Evolutionary conservation across 2,888 invertebrate species (phyloP), one percentile per base, ranked within the genome.

Genomic region (Tetrapedia diversipes): DNA sequence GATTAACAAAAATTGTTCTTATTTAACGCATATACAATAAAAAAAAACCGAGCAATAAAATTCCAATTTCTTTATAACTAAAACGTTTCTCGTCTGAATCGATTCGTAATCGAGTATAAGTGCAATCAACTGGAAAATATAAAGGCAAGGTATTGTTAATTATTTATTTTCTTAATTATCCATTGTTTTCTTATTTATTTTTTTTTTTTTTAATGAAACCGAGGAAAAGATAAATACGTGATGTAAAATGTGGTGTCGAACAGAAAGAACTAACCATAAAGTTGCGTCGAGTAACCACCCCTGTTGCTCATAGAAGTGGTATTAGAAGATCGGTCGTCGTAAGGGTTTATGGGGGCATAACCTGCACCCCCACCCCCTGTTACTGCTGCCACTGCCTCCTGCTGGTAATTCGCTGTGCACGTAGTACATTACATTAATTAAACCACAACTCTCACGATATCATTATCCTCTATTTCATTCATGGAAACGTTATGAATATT

Each of bases 291-390:
- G 82, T 90, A 90, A 86, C 88, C 88, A 80, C 86, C 86, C 84
- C 89, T 87, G 86, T 86, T 86, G 86, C 82, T 86, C 87, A 88
- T 86, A 83, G 84, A 84, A 82, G 86, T 83, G 83, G 84, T 82
- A 86, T 90, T 90, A 86, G 88, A 86, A 81, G 88, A 87, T 83
- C 85, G 89, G 79, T 89, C 90, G 70, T 89, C 89, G 77, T 90
- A 89, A 65, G 88, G 87, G 80, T 90, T 88, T 77, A 83, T 86
- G 81, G 89, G 86, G 78, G 86, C 79, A 82, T 88, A 89, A 86
- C 84, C 86, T 73, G 86, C 83, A 83, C 87, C 89, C 80, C 89
- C 89, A 53, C 82, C 86, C 79, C 85, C 87, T 51, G 86, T 77
- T 56, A 86, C 80, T 72, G 85, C 82, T 79, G 82, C 86, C 76